Percentiles rank a stretch among this genome's conserved stretches.
These are phyloP conservation scores for Drosophila grimshawi DNA, from an alignment of 1,140 invertebrate species.

Conservation along the genomic window DNA sequence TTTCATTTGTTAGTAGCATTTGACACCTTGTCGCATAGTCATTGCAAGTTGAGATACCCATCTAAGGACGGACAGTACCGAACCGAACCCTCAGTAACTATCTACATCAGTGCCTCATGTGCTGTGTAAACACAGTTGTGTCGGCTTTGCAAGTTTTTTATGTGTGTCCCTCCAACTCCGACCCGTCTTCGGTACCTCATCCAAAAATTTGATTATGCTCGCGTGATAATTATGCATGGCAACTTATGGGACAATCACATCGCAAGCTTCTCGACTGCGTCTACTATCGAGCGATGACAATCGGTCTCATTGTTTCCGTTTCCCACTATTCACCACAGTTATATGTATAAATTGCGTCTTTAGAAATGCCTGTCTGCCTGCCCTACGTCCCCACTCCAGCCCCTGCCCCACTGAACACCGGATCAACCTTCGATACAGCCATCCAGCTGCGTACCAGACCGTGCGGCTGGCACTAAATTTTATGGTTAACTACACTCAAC, in stretches of 20 bases:
- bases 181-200: background rate
- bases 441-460: conserved; percentile 64
- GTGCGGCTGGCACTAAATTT: conserved; percentile 67
- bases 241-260: conserved; percentile 51
- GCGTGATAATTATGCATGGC: conserved; percentile 77
- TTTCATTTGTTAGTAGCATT: conserved; percentile 77
- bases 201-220: conserved; percentile 68
- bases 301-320: conserved; percentile 81
- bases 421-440: conserved; percentile 33
- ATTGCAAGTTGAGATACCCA: conserved; percentile 56
- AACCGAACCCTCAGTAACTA: background rate
- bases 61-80: conserved; percentile 30
- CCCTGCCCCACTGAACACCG: background rate
- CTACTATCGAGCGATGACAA: conserved; percentile 64
- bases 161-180: background rate
- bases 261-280: conserved; percentile 54
- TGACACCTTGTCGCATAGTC: conserved; percentile 70
- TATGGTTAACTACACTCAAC: conserved; percentile 71
- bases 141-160: conserved; percentile 31
- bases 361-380: conserved; percentile 32
- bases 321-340: conserved; percentile 63
- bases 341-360: conserved; percentile 64
- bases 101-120: background rate
- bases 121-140: conserved; percentile 69
- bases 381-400: conserved; percentile 15